Evolutionary conservation across 1,140 invertebrate species (phyloP), one percentile per base, ranked within the genome.

Genomic region (Bombus ignitus): DNA sequence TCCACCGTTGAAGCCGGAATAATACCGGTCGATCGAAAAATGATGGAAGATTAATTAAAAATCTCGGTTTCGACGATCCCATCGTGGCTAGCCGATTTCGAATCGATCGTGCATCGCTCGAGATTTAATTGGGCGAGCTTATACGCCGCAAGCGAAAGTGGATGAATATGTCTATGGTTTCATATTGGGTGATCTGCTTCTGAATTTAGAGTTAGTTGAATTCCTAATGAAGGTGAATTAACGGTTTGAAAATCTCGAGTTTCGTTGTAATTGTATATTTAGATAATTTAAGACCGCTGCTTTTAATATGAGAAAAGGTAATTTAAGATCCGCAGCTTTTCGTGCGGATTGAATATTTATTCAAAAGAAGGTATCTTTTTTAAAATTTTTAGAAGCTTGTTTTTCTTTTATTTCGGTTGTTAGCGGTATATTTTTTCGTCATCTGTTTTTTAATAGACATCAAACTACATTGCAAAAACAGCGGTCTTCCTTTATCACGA

Each of bases 41-140:
- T 82, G 32, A 44, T 35, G 39, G 25, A 47, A 15, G 59, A 44
- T 82, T 44, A 35, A 82, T 82, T 65, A 47, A 82, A 65, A 77
- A 77, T 59, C 75, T 44, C 53, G 25, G 74, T 76, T 59, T 39
- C 74, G 25, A 3, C 35, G 28, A 32, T 65, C 18, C 22, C 2
- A 8, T 28, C 13, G 28, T 3, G 32, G 28, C 53, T 13, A 15
- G 5, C 4, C 75, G 53, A 39, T 77, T 32, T 32, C 1, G 10
- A 62, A 37, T 59, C 57, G 35, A 62, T 77, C 59, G n/a, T 18
- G 28, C 42, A 47, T 47, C 18, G 72, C 10, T 32, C 8, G 18
- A 8, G n/a, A 74, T 74, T 74, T 47, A 59, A 77, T 39, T 28
- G 57, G 57, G 35, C 9, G 35, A 25, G 25, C 32, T 62, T 77